A percentile compares a stretch with the other conserved stretches of the same genome.
Conservation (phyloP, 2,888 invertebrate species). For the Plagiodera versicolora region DNA sequence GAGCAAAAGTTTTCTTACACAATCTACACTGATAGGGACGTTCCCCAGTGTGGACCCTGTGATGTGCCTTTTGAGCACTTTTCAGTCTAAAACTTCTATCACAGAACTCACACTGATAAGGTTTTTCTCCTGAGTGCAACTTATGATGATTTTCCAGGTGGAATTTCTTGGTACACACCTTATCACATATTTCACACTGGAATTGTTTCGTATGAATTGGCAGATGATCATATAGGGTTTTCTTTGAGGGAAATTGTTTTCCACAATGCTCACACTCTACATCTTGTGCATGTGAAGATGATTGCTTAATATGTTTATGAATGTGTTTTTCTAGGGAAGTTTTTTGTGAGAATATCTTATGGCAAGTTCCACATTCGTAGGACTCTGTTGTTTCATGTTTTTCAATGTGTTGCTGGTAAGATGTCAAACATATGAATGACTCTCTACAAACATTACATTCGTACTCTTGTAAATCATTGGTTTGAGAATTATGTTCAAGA, state of each 20-base stretch:
- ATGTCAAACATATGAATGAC: not conserved
- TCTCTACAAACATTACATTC: not conserved
- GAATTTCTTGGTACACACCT: slow-evolving; percentile 35
- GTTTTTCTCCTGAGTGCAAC: slow-evolving; percentile 70
- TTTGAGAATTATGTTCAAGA: not conserved
- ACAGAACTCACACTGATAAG: slow-evolving; percentile 74
- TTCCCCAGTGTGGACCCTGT: slow-evolving; percentile 58
- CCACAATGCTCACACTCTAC: not conserved
- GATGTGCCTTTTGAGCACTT: slow-evolving; percentile 72
- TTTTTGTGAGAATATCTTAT: not conserved
- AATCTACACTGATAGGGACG: slow-evolving; percentile 43
- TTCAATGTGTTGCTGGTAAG: not conserved
- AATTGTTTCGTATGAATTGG: not conserved
- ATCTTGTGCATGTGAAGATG: slow-evolving; percentile 1
- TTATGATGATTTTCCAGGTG: slow-evolving; percentile 34
- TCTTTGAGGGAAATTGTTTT: slow-evolving; percentile 3
- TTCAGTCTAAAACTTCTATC: slow-evolving; percentile 80
- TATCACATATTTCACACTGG: slow-evolving; percentile 31
- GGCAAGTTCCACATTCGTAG: not conserved
- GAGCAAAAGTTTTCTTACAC: slow-evolving; percentile 49
- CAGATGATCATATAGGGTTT: slow-evolving; percentile 5
- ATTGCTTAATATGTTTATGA: slow-evolving; percentile 18
- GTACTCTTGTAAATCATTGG: not conserved
- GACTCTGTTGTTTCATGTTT: not conserved
- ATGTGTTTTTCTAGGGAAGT: not conserved